These are phyloP conservation scores for Cancer borealis DNA, from an alignment of 2,888 invertebrate genomes.

Conservation along the genomic window DNA sequence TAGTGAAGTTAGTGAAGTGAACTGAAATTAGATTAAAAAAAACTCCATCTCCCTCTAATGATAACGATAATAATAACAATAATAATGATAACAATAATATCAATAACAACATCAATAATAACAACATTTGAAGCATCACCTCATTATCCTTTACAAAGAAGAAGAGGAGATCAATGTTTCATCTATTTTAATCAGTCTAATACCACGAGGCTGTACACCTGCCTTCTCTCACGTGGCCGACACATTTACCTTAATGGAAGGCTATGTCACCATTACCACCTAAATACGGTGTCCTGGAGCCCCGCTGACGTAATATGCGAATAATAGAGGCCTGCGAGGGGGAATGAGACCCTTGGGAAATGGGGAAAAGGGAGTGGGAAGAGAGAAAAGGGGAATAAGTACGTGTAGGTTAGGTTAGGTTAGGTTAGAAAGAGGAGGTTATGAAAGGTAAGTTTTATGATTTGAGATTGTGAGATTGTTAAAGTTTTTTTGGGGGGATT, in stretches of 20 bases:
- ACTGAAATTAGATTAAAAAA: too few relatives aligned
- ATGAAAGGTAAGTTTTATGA: too few relatives aligned
- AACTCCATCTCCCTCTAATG: background rate
- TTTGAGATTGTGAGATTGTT: background rate
- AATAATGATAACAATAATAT: background rate
- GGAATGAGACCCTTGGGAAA: background rate
- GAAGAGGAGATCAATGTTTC: background rate
- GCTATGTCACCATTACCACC: background rate
- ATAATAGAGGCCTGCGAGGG: background rate
- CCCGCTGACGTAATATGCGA: background rate
- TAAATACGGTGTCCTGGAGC: background rate
- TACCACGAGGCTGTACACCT: background rate
- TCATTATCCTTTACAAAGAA: background rate
- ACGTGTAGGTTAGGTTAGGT: background rate
- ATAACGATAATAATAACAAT: background rate
- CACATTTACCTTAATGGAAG: background rate
- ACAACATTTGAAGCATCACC: background rate
- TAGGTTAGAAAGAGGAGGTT: too few relatives aligned
- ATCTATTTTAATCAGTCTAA: background rate
- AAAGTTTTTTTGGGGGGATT: background rate
- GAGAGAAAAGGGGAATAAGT: background rate
- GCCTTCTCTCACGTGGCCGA: background rate
- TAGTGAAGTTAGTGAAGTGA: background rate
- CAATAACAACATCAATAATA: background rate
- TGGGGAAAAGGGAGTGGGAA: background rate